phyloP scores from a whole-genome alignment of 2,113 vertebrate species.

The Perccottus glenii region DNA sequence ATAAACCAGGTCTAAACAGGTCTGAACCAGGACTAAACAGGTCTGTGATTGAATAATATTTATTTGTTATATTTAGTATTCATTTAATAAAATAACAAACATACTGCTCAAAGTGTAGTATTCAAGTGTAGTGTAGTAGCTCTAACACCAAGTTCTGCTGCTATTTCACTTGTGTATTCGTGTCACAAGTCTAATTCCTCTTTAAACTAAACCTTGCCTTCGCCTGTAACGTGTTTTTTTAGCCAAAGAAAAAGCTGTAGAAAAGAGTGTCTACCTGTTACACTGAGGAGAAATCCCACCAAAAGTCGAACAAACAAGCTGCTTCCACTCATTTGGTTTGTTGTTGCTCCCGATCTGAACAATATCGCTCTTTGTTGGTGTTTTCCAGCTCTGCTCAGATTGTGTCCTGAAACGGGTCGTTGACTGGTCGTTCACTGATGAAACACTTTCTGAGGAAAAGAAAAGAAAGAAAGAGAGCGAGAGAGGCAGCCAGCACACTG shows the following conservation, averaged over 20 bases:
- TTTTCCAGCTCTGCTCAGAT: conserved; percentile 34
- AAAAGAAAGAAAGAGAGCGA: background rate
- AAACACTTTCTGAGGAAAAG: background rate
- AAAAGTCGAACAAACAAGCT: conserved; percentile 44
- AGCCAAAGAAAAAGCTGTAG: background rate
- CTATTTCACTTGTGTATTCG: background rate
- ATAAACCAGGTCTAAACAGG: too few relatives aligned
- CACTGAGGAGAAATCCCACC: conserved; percentile 51
- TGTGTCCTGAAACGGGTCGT: conserved; percentile 2
- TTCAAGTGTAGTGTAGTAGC: conserved; percentile 3
- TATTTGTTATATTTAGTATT: too few relatives aligned
- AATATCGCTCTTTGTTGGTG: conserved; percentile 30
- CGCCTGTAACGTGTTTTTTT: too few relatives aligned
- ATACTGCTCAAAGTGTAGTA: too few relatives aligned
- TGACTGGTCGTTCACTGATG: background rate
- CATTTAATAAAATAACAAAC: too few relatives aligned
- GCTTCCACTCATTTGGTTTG: conserved; percentile 45
- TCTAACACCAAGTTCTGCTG: conserved; percentile 22
- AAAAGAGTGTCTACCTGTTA: conserved; percentile 54
- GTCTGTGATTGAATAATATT: too few relatives aligned
- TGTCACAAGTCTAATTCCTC: too few relatives aligned
- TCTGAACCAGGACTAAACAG: too few relatives aligned
- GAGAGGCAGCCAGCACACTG: background rate
- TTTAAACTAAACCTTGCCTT: too few relatives aligned
- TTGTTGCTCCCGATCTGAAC: conserved; percentile 27